Percentiles rank a stretch among this genome's conserved stretches.
Conservation (phyloP, 1,140 invertebrate genomes). For the Monomorium pharaonis region DNA sequence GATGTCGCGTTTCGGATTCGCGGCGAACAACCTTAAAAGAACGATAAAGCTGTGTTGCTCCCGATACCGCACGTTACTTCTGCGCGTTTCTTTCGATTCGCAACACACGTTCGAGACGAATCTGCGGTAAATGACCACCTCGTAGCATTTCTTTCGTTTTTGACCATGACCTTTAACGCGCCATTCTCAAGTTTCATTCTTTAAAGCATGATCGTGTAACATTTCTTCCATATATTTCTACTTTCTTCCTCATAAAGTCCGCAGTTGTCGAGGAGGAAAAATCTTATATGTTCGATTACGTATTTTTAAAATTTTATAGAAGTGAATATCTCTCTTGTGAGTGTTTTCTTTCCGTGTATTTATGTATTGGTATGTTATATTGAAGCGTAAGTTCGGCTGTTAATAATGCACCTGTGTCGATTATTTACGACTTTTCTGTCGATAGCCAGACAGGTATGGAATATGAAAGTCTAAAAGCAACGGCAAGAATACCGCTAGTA, state of each 20-base stretch:
- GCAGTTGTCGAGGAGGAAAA: not conserved
- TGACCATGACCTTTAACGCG: conserved; percentile 28
- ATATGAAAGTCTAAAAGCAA: conserved; percentile 55
- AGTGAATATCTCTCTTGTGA: not conserved
- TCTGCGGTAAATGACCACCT: not conserved
- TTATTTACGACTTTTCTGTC: conserved; percentile 44
- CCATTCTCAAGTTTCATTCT: not conserved
- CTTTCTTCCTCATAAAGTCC: not conserved
- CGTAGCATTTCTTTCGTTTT: not conserved
- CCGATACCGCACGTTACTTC: not conserved
- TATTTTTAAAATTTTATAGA: conserved; percentile 36
- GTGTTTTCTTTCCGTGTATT: not conserved
- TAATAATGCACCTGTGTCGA: conserved; percentile 45
- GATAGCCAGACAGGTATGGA: conserved; percentile 42
- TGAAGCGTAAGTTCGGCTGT: conserved; percentile 24
- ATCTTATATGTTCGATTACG: not conserved
- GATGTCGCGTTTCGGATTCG: conserved; percentile 19
- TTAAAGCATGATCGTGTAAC: conserved; percentile 26
- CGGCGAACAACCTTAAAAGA: not conserved
- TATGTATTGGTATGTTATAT: conserved; percentile 40
- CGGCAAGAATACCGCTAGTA: conserved; percentile 35
- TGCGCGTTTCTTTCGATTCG: not conserved
- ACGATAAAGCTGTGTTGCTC: not conserved
- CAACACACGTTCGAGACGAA: not conserved
- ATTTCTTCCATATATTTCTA: not conserved